Conservation (phyloP, 2,888 invertebrate genomes). For the Euplexia lucipara region DNA sequence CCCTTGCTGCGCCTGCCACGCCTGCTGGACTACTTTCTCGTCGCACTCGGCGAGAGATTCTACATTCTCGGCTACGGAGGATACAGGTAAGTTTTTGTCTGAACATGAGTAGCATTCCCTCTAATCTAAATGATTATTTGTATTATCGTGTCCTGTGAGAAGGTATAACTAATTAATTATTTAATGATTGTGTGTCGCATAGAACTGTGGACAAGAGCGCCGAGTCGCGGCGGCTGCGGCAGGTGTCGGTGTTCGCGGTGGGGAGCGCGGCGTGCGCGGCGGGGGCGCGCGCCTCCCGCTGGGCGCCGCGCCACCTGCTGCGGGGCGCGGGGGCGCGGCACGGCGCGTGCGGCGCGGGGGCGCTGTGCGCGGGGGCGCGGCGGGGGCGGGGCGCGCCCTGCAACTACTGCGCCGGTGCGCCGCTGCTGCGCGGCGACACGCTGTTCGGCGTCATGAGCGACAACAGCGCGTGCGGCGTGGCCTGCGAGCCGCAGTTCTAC, state of each 20-base stretch:
- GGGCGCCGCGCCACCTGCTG: slow-evolving; percentile 72
- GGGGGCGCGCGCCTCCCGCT: slow-evolving; percentile 40
- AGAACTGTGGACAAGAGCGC: slow-evolving; percentile 62
- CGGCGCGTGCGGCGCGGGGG: slow-evolving; percentile 55
- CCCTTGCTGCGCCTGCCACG: slow-evolving; percentile 65
- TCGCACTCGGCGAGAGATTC: slow-evolving; percentile 79
- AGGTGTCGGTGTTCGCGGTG: slow-evolving; percentile 61
- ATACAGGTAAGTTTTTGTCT: slow-evolving; percentile 80
- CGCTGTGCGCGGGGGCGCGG: slow-evolving; percentile 70
- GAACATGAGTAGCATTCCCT: too few relatives aligned
- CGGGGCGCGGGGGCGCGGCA: slow-evolving; percentile 42
- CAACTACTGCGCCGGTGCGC: slow-evolving; percentile 81
- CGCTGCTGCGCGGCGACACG: slow-evolving; percentile 70
- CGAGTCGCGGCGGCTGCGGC: slow-evolving; percentile 65
- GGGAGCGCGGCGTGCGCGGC: slow-evolving; percentile 59
- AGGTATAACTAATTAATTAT: too few relatives aligned
- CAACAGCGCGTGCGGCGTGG: slow-evolving; percentile 73
- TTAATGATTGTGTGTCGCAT: neutral
- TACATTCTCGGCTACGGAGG: slow-evolving; percentile 78
- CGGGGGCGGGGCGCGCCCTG: slow-evolving; percentile 69
- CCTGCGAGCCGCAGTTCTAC: slow-evolving; percentile 80
- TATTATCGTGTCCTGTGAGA: neutral
- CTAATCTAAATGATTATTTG: neutral
- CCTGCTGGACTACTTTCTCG: slow-evolving; percentile 72
- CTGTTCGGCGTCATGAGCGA: slow-evolving; percentile 77